Evolutionary conservation across 2,113 vertebrate genomes (phyloP).

Genomic region (Vanacampus margaritifer): DNA sequence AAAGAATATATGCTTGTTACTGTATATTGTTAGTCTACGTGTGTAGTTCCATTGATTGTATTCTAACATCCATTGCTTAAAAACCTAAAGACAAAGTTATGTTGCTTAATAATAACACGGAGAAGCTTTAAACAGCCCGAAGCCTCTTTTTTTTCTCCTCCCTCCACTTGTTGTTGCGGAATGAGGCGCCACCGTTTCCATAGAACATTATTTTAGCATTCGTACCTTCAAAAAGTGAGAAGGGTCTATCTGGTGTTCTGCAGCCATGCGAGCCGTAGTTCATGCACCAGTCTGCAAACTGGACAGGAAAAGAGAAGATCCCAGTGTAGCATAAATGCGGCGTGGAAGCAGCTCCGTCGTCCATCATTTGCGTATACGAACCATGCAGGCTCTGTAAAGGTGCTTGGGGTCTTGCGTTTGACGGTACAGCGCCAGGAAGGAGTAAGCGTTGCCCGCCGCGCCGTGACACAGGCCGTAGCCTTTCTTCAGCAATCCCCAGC

Average conservation of each 20-base stretch:
- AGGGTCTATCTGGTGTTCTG: slow-evolving; percentile 90
- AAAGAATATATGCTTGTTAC: too few species aligned
- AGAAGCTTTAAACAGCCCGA: too few species aligned
- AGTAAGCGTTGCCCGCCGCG: slow-evolving; percentile 87
- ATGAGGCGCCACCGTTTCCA: neutral
- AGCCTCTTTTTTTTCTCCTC: too few species aligned
- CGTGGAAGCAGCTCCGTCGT: neutral
- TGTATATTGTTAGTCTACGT: too few species aligned
- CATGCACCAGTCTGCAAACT: slow-evolving; percentile 99
- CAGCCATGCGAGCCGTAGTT: slow-evolving; percentile 93
- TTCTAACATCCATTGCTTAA: too few species aligned
- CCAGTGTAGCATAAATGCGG: neutral
- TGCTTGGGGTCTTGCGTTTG: slow-evolving; percentile 83
- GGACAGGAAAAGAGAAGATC: slow-evolving; percentile 7
- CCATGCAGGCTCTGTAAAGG: slow-evolving; percentile 94
- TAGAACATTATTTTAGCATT: neutral
- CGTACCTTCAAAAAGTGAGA: slow-evolving; percentile 98
- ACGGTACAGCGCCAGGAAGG: slow-evolving; percentile 86
- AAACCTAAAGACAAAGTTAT: too few species aligned
- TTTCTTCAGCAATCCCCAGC: slow-evolving; percentile 85
- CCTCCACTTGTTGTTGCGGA: too few species aligned
- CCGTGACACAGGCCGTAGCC: slow-evolving; percentile 95
- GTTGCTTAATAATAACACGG: too few species aligned
- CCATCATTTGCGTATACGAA: slow-evolving; percentile 47
- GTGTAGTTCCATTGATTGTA: too few species aligned